These are phyloP conservation scores for Thamnophis sirtalis DNA, from an alignment of 2,113 vertebrate species.

Conservation along the genomic window DNA sequence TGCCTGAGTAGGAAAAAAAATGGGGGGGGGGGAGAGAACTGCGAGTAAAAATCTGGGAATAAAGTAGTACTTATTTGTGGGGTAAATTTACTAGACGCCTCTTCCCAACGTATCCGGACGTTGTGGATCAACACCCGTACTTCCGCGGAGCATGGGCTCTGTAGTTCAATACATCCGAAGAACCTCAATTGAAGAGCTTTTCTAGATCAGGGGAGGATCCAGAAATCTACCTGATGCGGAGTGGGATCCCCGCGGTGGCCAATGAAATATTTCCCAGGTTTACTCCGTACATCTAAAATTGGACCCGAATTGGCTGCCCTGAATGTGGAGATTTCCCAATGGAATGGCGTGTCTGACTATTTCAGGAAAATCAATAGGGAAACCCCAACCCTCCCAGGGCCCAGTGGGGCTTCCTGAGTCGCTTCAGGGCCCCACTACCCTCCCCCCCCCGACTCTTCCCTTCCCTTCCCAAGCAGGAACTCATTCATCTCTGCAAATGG, in stretches of 20 bases:
- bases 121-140: neutral
- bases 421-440: neutral
- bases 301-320: neutral
- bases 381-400: neutral
- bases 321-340: neutral
- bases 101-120: neutral
- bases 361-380: neutral
- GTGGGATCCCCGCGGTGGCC: neutral
- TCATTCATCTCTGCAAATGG: neutral
- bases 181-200: neutral
- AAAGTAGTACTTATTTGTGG: neutral
- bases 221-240: neutral
- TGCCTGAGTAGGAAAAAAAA: neutral
- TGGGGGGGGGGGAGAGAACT: accelerated
- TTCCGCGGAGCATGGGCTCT: neutral
- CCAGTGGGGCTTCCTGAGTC: neutral
- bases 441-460: neutral
- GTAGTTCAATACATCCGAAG: neutral
- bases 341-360: neutral
- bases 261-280: neutral
- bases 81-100: neutral
- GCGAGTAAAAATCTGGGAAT: neutral
- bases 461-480: neutral
- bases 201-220: neutral
- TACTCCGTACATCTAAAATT: neutral